These are phyloP conservation scores for Phalacrocorax aristotelis DNA, from an alignment of 2,113 vertebrate genomes.

Conservation along the genomic window DNA sequence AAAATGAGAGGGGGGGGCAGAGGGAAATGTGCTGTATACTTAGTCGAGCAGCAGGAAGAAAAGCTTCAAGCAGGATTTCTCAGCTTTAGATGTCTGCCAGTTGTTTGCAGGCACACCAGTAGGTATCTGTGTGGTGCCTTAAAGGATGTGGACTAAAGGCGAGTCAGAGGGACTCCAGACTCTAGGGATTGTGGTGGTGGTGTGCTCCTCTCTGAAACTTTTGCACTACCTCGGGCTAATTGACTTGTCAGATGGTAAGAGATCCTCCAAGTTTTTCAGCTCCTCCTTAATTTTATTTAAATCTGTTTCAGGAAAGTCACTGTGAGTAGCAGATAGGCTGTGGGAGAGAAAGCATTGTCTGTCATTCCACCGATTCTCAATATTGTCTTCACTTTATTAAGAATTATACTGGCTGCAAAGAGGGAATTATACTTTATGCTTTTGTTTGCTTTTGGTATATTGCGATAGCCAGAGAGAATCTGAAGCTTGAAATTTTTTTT, in stretches of 20 bases:
- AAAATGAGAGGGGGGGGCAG: background rate
- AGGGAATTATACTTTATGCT: background rate
- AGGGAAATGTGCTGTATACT: constrained; percentile 25
- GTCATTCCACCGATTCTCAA: background rate
- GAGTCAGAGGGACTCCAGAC: constrained; percentile 85
- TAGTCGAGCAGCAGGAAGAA: constrained; percentile 20
- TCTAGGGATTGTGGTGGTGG: constrained; percentile 83
- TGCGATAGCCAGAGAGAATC: background rate
- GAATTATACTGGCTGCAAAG: background rate
- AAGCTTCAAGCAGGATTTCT: constrained; percentile 33
- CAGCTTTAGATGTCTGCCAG: constrained; percentile 16
- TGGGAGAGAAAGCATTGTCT: background rate
- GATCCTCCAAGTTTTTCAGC: constrained; percentile 2
- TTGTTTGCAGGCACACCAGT: background rate
- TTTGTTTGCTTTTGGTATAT: background rate
- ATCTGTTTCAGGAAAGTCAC: background rate
- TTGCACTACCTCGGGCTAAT: constrained; percentile 90
- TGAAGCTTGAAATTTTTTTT: background rate
- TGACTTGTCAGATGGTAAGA: constrained; percentile 88
- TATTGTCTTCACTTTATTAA: background rate
- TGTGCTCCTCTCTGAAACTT: constrained; percentile 88
- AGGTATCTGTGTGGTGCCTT: background rate
- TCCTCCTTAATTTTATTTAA: constrained; percentile 7
- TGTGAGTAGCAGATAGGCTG: background rate
- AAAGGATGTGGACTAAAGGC: constrained; percentile 77